A percentile compares a stretch with the other conserved stretches of the same genome.
These are phyloP conservation scores for Perdita meconis DNA, from an alignment of 2,888 invertebrate species.

Conservation along the genomic window DNA sequence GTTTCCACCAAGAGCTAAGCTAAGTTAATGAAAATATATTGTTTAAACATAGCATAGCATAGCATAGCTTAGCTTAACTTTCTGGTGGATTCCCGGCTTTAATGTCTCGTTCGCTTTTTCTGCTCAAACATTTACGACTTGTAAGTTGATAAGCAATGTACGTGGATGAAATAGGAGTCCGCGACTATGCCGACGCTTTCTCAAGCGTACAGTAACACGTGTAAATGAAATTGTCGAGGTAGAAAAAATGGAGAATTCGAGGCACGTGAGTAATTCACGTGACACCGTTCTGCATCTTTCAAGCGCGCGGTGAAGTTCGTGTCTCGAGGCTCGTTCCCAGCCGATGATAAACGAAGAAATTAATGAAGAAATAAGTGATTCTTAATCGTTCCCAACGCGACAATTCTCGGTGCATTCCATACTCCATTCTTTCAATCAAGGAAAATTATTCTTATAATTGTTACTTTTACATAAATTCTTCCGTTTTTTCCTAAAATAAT, in stretches of 20 bases:
- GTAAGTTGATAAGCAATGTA: not conserved
- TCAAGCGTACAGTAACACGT: conserved; percentile 2
- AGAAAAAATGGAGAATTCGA: conserved; percentile 20
- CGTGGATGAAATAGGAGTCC: not conserved
- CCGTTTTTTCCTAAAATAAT: too few species aligned
- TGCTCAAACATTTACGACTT: not conserved
- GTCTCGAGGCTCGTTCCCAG: conserved; percentile 19
- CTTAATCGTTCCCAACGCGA: not conserved
- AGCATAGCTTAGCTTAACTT: too few species aligned
- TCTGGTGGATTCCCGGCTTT: too few species aligned
- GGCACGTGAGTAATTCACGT: conserved; percentile 36
- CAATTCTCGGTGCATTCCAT: not conserved
- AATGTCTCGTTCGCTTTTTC: too few species aligned
- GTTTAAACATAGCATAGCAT: too few species aligned
- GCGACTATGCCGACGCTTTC: not conserved
- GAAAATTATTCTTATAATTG: too few species aligned
- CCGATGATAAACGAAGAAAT: not conserved
- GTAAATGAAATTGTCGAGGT: conserved; percentile 38
- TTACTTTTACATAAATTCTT: too few species aligned
- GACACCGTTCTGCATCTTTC: conserved; percentile 22
- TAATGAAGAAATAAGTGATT: not conserved
- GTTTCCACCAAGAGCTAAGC: too few species aligned
- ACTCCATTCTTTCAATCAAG: not conserved
- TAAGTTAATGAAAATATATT: too few species aligned
- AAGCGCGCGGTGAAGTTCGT: conserved; percentile 29